Base-by-base conservation (phyloP, 2,888 invertebrate genomes). In the Lathronympha strigana region DNA sequence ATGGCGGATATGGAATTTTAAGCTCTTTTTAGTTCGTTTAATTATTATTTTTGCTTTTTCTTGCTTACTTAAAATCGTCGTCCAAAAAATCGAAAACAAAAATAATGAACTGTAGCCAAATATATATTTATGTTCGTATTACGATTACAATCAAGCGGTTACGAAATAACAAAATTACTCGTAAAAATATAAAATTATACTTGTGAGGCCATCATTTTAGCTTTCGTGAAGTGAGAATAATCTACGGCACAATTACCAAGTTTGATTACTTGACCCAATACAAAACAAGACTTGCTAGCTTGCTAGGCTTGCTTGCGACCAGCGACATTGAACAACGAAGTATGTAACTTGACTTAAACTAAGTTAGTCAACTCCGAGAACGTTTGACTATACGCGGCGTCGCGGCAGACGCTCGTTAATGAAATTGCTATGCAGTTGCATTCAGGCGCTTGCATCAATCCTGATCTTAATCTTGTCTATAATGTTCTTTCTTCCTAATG, bases 231-330 rank as follows among this genome's bases (percentile, higher is more conserved):
- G 4, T 15, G n/a, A 38, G 15, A 38, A 38, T 38, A n/a, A 38
- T 13, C n/a, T 38, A 11, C 38, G 38, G n/a, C 38, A 13, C n/a
- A 5, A 5, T 38, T 38, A 38, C n/a, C 13, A 38, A 38, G 38
- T 38, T 38, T 15, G 2, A 33, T 33, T 8, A 38, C 38, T 38
- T 38, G 38, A 38, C 15, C 38, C 38, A 38, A 38, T 38, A 38
- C 38, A 38, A 38, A 38, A 38, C 38, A 38, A 38, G 38, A 4
- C 38, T 36, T n/a, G 38, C 38, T n/a, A 38, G 13, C n/a, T n/a
- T n/a, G n/a, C n/a, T n/a, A n/a, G n/a, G n/a, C n/a, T n/a, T n/a
- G n/a, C n/a, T n/a, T n/a, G 31, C 31, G 31, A 3, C 8, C 8
- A 5, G 8, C 31, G 31, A 31, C 31, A 31, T 31, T 31, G 31